A percentile compares a stretch with the other conserved stretches of the same genome.
phyloP scores from a whole-genome alignment of 2,888 invertebrate genomes.

The Oegoconia quadripuncta region DNA sequence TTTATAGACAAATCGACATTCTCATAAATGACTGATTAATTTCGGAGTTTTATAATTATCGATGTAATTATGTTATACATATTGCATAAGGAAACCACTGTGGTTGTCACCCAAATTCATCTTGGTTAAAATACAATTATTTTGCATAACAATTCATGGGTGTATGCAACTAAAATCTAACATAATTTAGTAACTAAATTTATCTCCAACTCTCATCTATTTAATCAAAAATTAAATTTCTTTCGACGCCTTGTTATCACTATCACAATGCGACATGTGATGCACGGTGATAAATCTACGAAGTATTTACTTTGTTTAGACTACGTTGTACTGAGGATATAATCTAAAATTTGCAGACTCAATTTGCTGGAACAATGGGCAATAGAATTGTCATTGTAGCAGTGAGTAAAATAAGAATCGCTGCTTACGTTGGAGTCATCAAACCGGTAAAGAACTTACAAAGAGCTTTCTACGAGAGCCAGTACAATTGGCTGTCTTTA shows the following conservation, averaged over 20 bases:
- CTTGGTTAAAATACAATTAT: too few relatives aligned
- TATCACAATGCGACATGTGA: too few relatives aligned
- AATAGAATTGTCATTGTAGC: slow-evolving; percentile 62
- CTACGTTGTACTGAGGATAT: slow-evolving; percentile 6
- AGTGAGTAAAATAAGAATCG: slow-evolving; percentile 55
- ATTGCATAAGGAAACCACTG: too few relatives aligned
- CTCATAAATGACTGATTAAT: too few relatives aligned
- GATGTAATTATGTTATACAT: too few relatives aligned
- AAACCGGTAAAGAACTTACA: slow-evolving; percentile 56
- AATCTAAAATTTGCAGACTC: slow-evolving; percentile 9
- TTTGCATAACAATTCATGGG: too few relatives aligned
- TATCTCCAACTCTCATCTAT: neutral
- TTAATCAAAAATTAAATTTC: neutral
- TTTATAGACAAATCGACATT: too few relatives aligned
- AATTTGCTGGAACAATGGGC: slow-evolving; percentile 34
- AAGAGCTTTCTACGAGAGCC: slow-evolving; percentile 64
- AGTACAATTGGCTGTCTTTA: slow-evolving; percentile 62
- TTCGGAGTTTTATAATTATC: too few relatives aligned
- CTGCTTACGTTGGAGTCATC: slow-evolving; percentile 25
- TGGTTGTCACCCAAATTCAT: too few relatives aligned
- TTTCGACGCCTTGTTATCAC: too few relatives aligned
- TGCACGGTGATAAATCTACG: neutral
- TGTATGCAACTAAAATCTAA: too few relatives aligned
- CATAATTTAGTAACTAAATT: too few relatives aligned
- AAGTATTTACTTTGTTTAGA: slow-evolving; percentile 12